Conservation (phyloP, 2,888 invertebrate species). For the Eumacrocentrus americanus region DNA sequence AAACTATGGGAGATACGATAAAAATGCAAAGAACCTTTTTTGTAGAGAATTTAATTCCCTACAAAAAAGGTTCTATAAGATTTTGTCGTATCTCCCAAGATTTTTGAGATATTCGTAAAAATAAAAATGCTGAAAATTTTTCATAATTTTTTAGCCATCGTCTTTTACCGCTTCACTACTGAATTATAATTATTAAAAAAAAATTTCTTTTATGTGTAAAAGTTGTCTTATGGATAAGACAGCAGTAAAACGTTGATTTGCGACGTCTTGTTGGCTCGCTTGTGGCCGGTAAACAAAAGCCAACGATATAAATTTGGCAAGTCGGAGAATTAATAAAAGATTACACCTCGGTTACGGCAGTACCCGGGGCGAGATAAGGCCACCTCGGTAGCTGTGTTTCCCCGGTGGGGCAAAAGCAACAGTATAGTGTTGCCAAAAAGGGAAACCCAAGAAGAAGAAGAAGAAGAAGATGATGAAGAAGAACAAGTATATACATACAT, state of each 20-base stretch:
- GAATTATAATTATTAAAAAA: neutral
- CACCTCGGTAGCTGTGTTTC: constrained; percentile 27
- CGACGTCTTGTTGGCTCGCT: neutral
- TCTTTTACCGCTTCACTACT: neutral
- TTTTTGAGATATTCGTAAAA: neutral
- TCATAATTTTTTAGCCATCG: neutral
- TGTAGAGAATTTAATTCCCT: no score
- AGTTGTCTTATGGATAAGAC: neutral
- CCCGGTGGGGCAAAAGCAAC: constrained; percentile 8
- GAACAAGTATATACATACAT: no score
- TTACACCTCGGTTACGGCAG: constrained; percentile 58
- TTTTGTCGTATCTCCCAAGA: no score
- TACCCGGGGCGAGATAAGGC: constrained; percentile 47
- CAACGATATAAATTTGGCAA: constrained; percentile 59
- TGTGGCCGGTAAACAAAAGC: constrained; percentile 56
- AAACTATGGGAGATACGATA: no score
- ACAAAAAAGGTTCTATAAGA: no score
- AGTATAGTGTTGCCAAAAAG: neutral
- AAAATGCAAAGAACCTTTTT: neutral
- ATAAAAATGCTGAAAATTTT: neutral
- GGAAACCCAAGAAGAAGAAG: neutral
- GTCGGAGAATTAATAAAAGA: constrained; percentile 63
- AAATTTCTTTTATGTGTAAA: neutral
- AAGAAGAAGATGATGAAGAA: neutral
- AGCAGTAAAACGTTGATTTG: neutral